Conservation (phyloP, 2,113 vertebrate genomes). For the Poeciliopsis retropinna region DNA sequence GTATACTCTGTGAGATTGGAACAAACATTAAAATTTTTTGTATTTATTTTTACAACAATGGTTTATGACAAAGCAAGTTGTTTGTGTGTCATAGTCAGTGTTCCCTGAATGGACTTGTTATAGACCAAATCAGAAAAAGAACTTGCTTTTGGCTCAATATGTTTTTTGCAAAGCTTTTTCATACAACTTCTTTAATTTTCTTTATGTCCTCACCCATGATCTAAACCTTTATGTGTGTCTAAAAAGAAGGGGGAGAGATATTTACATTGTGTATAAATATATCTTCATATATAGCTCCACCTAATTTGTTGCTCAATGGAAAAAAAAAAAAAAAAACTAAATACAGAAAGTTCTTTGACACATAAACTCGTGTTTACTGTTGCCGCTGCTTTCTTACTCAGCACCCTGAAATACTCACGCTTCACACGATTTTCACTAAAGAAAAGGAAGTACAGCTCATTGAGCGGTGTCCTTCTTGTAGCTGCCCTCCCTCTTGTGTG, state of each 20-base stretch:
- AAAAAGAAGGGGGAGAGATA: too few relatives aligned
- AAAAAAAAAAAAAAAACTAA: background rate
- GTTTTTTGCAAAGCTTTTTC: background rate
- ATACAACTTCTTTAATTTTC: too few relatives aligned
- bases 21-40: background rate
- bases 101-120: background rate
- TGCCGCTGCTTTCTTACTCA: background rate
- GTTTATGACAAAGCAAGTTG: background rate
- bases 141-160: background rate
- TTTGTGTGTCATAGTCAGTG: background rate
- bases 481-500: background rate
- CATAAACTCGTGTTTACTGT: background rate
- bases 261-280: too few relatives aligned
- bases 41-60: background rate
- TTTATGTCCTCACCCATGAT: too few relatives aligned
- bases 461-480: background rate
- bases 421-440: background rate
- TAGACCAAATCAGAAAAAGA: background rate
- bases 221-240: too few relatives aligned
- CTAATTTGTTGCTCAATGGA: too few relatives aligned
- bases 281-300: too few relatives aligned
- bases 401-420: background rate
- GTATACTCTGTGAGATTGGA: background rate
- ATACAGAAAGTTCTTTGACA: background rate
- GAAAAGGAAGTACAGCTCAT: background rate